A percentile compares a stretch with the other conserved stretches of the same genome.
Conservation (phyloP, 2,113 vertebrate species). For the Rhea pennata region DNA sequence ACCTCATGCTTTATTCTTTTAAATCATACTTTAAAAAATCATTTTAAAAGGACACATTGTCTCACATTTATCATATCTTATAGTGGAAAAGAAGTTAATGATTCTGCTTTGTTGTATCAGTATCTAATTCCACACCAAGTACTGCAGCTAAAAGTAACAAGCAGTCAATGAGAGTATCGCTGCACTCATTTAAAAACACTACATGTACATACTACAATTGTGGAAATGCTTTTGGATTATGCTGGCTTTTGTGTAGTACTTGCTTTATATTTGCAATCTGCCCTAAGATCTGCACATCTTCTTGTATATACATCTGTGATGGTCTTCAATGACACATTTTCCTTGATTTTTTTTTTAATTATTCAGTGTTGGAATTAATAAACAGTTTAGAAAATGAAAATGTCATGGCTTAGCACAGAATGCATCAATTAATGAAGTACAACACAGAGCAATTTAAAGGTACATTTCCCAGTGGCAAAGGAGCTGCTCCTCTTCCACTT, state of each 20-base stretch:
- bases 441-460: conserved; percentile 23
- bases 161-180: neutral
- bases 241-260: neutral
- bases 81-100: neutral
- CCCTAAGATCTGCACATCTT: neutral
- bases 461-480: neutral
- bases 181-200: neutral
- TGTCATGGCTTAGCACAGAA: neutral
- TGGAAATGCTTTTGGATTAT: neutral
- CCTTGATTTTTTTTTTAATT: neutral
- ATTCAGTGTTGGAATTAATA: conserved; percentile 18
- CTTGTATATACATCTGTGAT: neutral
- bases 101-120: neutral
- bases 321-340: neutral
- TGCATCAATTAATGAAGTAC: neutral
- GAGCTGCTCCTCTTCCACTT: neutral
- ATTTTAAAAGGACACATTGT: neutral
- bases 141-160: neutral
- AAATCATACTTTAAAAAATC: neutral
- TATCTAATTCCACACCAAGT: neutral
- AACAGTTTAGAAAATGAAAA: conserved; percentile 32
- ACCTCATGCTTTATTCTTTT: neutral
- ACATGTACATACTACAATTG: neutral
- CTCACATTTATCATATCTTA: neutral
- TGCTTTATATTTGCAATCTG: neutral